A percentile compares a stretch with the other conserved stretches of the same genome.
These are phyloP conservation scores for Temnothorax rugatulus DNA, from an alignment of 2,888 invertebrate species.

Conservation along the genomic window DNA sequence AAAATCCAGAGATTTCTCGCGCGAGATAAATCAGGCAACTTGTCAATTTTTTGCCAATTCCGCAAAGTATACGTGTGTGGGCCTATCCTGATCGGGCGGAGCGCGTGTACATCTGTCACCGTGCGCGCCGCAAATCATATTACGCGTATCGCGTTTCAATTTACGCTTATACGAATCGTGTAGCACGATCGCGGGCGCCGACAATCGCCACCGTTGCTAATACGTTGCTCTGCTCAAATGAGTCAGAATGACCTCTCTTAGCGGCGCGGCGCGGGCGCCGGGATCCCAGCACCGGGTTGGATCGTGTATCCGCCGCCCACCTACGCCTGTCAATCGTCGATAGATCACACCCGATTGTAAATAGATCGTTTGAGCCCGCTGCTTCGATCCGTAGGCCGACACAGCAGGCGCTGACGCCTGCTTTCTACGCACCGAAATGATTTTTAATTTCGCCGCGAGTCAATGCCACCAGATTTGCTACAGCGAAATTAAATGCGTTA, in stretches of 20 bases:
- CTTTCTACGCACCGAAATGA: slow-evolving; percentile 55
- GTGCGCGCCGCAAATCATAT: slow-evolving; percentile 47
- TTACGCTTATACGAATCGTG: slow-evolving; percentile 61
- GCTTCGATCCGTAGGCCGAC: slow-evolving; percentile 35
- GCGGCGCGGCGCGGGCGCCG: slow-evolving; percentile 23
- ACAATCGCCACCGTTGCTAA: slow-evolving; percentile 52
- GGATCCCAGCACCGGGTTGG: slow-evolving; percentile 59
- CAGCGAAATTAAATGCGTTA: neutral
- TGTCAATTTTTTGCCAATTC: slow-evolving; percentile 35
- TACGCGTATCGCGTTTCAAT: slow-evolving; percentile 58
- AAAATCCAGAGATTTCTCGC: neutral
- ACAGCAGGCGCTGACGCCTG: slow-evolving; percentile 2
- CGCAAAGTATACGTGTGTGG: neutral
- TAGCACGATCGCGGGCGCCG: slow-evolving; percentile 40
- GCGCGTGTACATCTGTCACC: slow-evolving; percentile 33
- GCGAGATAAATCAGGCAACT: slow-evolving; percentile 34
- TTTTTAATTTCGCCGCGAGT: slow-evolving; percentile 66
- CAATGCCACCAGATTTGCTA: slow-evolving; percentile 65
- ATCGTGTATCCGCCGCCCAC: slow-evolving; percentile 72
- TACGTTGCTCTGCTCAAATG: slow-evolving; percentile 69
- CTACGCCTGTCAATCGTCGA: slow-evolving; percentile 74
- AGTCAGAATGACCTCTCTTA: slow-evolving; percentile 73
- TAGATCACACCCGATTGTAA: slow-evolving; percentile 76
- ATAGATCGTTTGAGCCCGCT: slow-evolving; percentile 68
- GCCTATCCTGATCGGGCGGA: slow-evolving; percentile 2